Conservation (phyloP, 2,113 vertebrate genomes). For the Gobio gobio region DNA sequence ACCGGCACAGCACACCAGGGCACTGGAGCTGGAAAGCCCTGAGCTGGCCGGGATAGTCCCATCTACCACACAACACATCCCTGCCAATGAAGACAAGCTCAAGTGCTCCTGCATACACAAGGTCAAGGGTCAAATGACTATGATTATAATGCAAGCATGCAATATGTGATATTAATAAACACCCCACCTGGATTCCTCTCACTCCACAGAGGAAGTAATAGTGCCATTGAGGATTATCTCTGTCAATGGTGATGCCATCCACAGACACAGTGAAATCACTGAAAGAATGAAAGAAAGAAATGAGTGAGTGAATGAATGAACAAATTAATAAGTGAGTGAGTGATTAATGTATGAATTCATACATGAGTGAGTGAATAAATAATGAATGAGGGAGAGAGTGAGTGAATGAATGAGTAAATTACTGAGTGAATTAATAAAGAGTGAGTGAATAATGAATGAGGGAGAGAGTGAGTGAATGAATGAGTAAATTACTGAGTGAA, state of each 20-base stretch:
- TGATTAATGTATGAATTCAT: too few species aligned
- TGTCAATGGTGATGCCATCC: constrained; percentile 84
- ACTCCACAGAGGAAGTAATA: constrained; percentile 98
- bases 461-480: too few species aligned
- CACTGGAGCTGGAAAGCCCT: constrained; percentile 95
- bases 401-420: too few species aligned
- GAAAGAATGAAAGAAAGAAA: constrained; percentile 45
- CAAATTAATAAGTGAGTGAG: too few species aligned
- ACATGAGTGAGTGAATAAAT: too few species aligned
- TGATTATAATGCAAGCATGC: background rate
- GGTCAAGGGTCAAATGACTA: background rate
- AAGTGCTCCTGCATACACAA: constrained; percentile 84
- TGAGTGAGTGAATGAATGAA: background rate
- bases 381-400: too few species aligned
- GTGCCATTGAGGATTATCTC: constrained; percentile 89
- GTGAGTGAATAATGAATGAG: too few species aligned
- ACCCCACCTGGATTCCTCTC: constrained; percentile 93
- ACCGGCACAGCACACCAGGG: constrained; percentile 93
- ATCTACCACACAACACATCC: constrained; percentile 92
- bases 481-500: too few species aligned
- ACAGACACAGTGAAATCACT: constrained; percentile 85
- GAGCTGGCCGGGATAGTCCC: constrained; percentile 92
- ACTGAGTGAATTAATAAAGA: too few species aligned
- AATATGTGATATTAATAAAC: background rate
- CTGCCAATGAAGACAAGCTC: constrained; percentile 76